Conservation (phyloP, 1,140 invertebrate genomes). For the Cotesia chilonis region DNA sequence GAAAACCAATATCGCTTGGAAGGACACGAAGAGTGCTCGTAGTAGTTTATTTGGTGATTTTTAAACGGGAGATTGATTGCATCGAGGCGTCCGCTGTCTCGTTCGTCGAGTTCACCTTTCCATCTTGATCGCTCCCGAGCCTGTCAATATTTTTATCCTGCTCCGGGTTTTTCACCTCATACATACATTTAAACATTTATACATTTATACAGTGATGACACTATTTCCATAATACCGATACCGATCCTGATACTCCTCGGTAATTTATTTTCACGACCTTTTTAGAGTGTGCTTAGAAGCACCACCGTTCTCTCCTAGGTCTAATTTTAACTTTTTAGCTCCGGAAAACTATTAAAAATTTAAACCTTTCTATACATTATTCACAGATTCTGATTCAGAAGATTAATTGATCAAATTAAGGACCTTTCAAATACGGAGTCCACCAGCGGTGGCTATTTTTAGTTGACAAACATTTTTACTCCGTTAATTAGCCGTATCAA, state of each 20-base stretch:
- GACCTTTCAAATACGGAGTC: neutral
- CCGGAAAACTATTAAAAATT: too few species aligned
- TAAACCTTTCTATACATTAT: too few species aligned
- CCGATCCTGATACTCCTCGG: neutral
- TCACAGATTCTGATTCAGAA: too few species aligned
- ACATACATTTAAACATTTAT: neutral
- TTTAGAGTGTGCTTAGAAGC: too few species aligned
- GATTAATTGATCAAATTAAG: too few species aligned
- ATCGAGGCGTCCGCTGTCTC: slow-evolving; percentile 40
- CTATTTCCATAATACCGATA: too few species aligned
- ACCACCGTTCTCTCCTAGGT: too few species aligned
- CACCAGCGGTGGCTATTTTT: neutral
- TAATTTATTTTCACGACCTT: neutral
- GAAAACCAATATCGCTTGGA: slow-evolving; percentile 47
- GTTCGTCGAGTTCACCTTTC: slow-evolving; percentile 45
- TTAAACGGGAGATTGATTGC: slow-evolving; percentile 50
- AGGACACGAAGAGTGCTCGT: slow-evolving; percentile 28
- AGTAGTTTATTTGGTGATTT: slow-evolving; percentile 51
- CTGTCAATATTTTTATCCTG: slow-evolving; percentile 49
- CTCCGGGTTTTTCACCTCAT: slow-evolving; percentile 30
- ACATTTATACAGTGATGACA: too few species aligned
- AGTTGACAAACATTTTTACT: neutral
- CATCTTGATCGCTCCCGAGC: slow-evolving; percentile 47
- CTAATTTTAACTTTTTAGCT: too few species aligned
- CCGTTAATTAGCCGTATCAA: neutral